Conservation (phyloP, 2,888 invertebrate genomes). For the Melolontha melolontha region DNA sequence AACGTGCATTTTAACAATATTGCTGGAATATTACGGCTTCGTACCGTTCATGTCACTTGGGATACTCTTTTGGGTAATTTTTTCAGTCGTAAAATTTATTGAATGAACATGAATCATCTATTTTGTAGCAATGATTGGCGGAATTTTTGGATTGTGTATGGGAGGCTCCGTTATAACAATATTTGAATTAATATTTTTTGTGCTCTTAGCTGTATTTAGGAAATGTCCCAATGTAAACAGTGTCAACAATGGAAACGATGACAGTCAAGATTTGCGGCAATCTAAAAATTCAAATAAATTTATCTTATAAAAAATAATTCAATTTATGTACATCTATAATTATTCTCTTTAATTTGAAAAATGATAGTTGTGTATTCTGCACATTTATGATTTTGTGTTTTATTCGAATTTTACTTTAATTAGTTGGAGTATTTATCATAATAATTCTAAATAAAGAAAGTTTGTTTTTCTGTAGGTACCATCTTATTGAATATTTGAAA, state of each 20-base stretch:
- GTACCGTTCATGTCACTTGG: conserved; percentile 41
- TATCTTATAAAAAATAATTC: neutral
- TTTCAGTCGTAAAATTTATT: neutral
- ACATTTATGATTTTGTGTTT: no score
- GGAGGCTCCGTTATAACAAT: conserved; percentile 74
- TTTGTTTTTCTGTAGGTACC: no score
- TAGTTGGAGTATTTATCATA: no score
- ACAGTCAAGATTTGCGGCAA: neutral
- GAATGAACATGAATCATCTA: neutral
- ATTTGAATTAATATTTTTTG: conserved; percentile 67
- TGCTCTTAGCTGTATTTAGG: conserved; percentile 12
- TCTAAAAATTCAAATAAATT: neutral
- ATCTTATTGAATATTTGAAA: no score
- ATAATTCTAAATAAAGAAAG: no score
- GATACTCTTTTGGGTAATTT: conserved; percentile 38
- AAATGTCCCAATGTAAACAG: neutral
- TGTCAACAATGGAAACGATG: neutral
- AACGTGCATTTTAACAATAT: conserved; percentile 32
- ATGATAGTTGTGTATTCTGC: neutral
- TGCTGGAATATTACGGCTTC: conserved; percentile 25
- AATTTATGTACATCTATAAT: neutral
- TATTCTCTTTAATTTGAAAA: no score
- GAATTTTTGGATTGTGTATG: conserved; percentile 73
- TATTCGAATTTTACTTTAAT: no score
- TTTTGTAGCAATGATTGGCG: conserved; percentile 71